phyloP scores from a whole-genome alignment of 1,140 invertebrate species.

The Dryas iulia region DNA sequence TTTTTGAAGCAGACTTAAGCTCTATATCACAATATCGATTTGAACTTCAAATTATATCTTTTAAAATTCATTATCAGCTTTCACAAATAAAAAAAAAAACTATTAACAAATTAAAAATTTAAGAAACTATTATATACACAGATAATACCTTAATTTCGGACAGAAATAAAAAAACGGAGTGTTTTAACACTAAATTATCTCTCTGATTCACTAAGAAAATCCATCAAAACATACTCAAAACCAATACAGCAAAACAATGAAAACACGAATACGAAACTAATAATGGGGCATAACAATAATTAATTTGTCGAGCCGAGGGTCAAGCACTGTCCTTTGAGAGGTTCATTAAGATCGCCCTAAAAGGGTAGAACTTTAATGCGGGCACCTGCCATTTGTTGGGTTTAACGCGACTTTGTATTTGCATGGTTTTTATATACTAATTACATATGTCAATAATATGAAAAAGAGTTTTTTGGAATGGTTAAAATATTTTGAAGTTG shows the following conservation, averaged over 20 bases:
- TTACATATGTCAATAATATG: neutral
- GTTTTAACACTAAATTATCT: too few relatives aligned
- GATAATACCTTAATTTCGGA: too few relatives aligned
- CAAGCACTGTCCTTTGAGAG: conserved; percentile 41
- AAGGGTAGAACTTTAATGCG: conserved; percentile 37
- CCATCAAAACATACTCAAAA: too few relatives aligned
- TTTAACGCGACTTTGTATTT: conserved; percentile 24
- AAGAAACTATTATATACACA: too few relatives aligned
- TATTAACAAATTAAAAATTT: too few relatives aligned
- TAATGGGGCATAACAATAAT: conserved; percentile 40
- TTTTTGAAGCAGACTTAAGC: too few relatives aligned
- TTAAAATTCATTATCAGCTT: too few relatives aligned
- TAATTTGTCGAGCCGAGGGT: conserved; percentile 34
- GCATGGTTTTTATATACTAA: conserved; percentile 6
- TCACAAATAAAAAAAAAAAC: too few relatives aligned
- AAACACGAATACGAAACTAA: conserved; percentile 33
- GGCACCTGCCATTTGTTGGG: conserved; percentile 33
- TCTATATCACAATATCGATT: too few relatives aligned
- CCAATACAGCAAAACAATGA: neutral
- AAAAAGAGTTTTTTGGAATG: neutral
- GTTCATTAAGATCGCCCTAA: conserved; percentile 39
- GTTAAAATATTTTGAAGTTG: neutral
- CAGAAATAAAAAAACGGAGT: too few relatives aligned
- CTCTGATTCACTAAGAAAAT: too few relatives aligned
- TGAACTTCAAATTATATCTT: too few relatives aligned